Percentiles rank a stretch among this genome's conserved stretches.
Conservation (phyloP, 2,888 invertebrate genomes). For the Hydroisotoma schaefferi region DNA sequence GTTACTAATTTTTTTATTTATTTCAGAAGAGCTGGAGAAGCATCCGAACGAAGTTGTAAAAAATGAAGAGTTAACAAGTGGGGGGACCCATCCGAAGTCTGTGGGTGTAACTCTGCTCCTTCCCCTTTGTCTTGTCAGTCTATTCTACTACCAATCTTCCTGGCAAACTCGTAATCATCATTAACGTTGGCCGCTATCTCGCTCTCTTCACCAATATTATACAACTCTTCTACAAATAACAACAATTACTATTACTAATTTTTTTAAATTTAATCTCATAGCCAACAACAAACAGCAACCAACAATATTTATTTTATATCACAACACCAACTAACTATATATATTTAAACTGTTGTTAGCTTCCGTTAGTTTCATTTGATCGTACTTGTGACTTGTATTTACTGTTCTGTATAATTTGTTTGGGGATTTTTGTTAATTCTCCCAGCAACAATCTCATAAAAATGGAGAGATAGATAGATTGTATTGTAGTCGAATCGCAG, state of each 20-base stretch:
- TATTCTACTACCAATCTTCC: no score
- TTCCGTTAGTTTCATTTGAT: no score
- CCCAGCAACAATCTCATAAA: no score
- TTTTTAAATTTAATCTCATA: conserved; percentile 1
- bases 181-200: no score
- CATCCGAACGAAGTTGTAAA: conserved; percentile 89
- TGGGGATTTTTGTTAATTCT: no score
- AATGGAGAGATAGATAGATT: no score
- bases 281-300: no score
- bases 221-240: not conserved
- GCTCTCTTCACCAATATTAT: not conserved
- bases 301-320: no score
- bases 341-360: no score
- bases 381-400: conserved; percentile 7
- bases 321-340: no score
- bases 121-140: conserved; percentile 4
- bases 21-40: conserved; percentile 77
- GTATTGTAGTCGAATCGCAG: conserved; percentile 1
- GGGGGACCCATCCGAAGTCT: conserved; percentile 13
- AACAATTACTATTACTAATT: not conserved
- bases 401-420: conserved; percentile 4
- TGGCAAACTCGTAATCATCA: no score
- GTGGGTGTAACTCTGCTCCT: no score
- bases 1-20: conserved; percentile 47
- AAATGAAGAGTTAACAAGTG: conserved; percentile 76